A percentile compares a stretch with the other conserved stretches of the same genome.
These are phyloP conservation scores for Cygnus buccinator DNA, from an alignment of 2,113 vertebrate species.

Conservation along the genomic window DNA sequence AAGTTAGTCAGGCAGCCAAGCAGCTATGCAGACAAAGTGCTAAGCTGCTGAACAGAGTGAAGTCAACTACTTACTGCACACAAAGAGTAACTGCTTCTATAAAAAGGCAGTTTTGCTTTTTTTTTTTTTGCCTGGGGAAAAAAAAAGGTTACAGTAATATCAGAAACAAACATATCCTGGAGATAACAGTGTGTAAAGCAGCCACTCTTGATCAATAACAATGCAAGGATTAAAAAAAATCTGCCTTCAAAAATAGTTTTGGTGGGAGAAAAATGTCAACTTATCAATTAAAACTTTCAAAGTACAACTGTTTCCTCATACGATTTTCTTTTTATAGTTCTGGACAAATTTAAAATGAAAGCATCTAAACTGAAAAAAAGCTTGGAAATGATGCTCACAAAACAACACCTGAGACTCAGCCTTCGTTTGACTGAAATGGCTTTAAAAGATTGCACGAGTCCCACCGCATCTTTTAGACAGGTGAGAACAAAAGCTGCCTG, in stretches of 20 bases:
- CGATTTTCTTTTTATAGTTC: background rate
- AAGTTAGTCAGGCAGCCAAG: background rate
- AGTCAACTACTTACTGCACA: background rate
- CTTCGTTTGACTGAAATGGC: background rate
- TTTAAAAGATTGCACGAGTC: background rate
- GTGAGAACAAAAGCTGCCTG: background rate
- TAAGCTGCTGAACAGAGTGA: background rate
- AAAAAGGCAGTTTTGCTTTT: background rate
- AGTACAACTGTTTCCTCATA: background rate
- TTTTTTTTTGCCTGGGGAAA: background rate
- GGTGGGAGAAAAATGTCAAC: background rate
- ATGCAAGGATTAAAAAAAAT: background rate
- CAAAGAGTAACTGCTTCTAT: background rate
- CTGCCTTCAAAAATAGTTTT: background rate
- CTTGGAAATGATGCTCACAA: background rate
- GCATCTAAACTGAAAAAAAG: background rate
- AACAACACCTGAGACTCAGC: background rate
- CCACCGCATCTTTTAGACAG: background rate
- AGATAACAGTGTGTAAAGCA: background rate
- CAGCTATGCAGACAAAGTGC: accelerated
- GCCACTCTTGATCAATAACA: background rate
- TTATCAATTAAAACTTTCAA: background rate
- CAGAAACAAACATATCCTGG: background rate
- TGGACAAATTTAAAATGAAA: background rate
- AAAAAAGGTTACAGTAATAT: background rate